Evolutionary conservation across 2,888 invertebrate genomes (phyloP).

Genomic region (Eilema griseolum): DNA sequence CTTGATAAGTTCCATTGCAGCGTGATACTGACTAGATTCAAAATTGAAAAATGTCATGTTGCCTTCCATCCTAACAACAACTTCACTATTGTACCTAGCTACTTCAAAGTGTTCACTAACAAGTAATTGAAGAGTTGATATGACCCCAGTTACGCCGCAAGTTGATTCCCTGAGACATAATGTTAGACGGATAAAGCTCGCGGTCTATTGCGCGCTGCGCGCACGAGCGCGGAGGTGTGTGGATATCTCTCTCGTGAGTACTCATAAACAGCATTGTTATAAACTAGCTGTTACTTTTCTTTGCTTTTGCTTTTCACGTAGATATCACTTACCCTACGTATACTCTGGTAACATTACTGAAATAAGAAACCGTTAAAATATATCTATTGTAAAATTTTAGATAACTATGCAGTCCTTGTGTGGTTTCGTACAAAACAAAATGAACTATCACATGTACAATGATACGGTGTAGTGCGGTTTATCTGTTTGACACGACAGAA

Average conservation of each 20-base stretch:
- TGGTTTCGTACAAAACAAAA: neutral
- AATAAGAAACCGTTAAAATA: too few relatives aligned
- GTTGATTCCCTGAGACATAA: slow-evolving; percentile 3
- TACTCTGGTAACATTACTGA: neutral
- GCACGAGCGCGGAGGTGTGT: neutral
- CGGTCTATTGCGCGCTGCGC: neutral
- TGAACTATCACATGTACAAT: too few relatives aligned
- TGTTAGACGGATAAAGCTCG: neutral
- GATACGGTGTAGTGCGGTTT: too few relatives aligned
- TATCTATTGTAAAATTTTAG: neutral
- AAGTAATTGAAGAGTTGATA: slow-evolving; percentile 4
- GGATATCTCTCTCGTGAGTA: neutral
- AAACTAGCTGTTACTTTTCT: neutral
- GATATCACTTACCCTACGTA: neutral
- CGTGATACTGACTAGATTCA: neutral
- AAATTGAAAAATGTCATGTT: neutral
- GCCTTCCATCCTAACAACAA: neutral
- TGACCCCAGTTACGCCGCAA: neutral
- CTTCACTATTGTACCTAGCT: neutral
- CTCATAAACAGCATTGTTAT: neutral
- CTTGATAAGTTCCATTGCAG: neutral
- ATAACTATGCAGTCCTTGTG: neutral
- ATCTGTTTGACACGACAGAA: too few relatives aligned
- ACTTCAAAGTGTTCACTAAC: neutral
- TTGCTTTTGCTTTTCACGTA: too few relatives aligned